These are phyloP conservation scores for Leptinotarsa peninsularis DNA, from an alignment of 2,888 invertebrate genomes.

Conservation along the genomic window DNA sequence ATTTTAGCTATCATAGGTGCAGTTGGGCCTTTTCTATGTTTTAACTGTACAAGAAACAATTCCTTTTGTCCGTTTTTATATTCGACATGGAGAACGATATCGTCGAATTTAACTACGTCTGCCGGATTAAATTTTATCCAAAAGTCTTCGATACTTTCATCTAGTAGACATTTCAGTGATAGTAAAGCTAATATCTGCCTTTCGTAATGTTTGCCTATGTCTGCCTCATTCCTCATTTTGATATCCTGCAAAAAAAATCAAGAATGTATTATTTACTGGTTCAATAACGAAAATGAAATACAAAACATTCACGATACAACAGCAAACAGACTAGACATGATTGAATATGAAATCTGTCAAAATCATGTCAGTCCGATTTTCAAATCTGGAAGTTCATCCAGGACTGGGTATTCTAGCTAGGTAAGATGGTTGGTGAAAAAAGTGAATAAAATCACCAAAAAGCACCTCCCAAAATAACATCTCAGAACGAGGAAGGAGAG, in stretches of 20 bases:
- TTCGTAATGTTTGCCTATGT: slow-evolving; percentile 36
- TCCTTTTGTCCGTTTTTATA: slow-evolving; percentile 19
- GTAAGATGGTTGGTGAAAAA: too few relatives aligned
- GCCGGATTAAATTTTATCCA: slow-evolving; percentile 29
- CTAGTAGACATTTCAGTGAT: slow-evolving; percentile 33
- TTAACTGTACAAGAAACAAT: slow-evolving; percentile 31
- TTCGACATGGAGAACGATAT: slow-evolving; percentile 26
- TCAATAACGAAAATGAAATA: too few relatives aligned
- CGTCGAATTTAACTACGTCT: slow-evolving; percentile 28
- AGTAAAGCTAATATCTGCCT: slow-evolving; percentile 23
- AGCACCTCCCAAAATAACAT: too few relatives aligned
- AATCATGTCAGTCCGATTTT: too few relatives aligned
- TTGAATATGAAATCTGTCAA: too few relatives aligned
- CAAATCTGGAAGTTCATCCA: too few relatives aligned
- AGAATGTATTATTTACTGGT: too few relatives aligned
- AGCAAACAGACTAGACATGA: too few relatives aligned
- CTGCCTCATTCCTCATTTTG: slow-evolving; percentile 22
- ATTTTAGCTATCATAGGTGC: slow-evolving; percentile 21
- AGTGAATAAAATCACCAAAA: too few relatives aligned
- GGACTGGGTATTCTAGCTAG: too few relatives aligned
- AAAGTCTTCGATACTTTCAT: slow-evolving; percentile 29
- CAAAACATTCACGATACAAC: too few relatives aligned
- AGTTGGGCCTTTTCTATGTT: slow-evolving; percentile 16
- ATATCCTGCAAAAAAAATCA: background rate
- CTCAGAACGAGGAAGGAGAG: too few relatives aligned